A percentile compares a stretch with the other conserved stretches of the same genome.
These are phyloP conservation scores for Drosophila oshimai DNA, from an alignment of 1,140 invertebrate species.

Conservation along the genomic window DNA sequence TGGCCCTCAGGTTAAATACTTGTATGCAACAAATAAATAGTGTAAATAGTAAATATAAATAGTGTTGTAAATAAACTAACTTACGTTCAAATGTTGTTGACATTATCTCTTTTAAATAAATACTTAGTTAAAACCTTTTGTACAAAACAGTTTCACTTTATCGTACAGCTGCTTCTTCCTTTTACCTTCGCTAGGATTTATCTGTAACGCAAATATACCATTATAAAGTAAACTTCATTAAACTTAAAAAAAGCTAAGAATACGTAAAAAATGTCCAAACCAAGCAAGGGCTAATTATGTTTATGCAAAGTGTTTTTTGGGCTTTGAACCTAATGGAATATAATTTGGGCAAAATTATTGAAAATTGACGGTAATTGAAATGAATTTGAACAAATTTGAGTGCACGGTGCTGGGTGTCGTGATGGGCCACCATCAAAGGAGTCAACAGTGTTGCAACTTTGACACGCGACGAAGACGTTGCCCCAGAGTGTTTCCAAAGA, in stretches of 20 bases:
- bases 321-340: constrained; percentile 58
- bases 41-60: too few relatives aligned
- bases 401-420: constrained; percentile 61
- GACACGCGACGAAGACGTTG: constrained; percentile 50
- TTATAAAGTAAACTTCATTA: not conserved
- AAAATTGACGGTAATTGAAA: constrained; percentile 80
- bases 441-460: constrained; percentile 48
- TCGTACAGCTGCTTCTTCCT: too few relatives aligned
- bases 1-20: too few relatives aligned
- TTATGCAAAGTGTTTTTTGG: constrained; percentile 33
- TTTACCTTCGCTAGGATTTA: too few relatives aligned
- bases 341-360: constrained; percentile 76
- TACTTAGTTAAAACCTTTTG: too few relatives aligned
- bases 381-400: constrained; percentile 77
- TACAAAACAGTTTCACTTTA: too few relatives aligned
- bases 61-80: too few relatives aligned
- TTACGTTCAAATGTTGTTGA: too few relatives aligned
- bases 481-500: not conserved
- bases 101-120: too few relatives aligned
- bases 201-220: not conserved
- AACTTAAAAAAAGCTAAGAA: not conserved
- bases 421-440: constrained; percentile 59
- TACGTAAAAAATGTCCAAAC: not conserved
- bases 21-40: too few relatives aligned
- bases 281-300: constrained; percentile 46